Evolutionary conservation across 2,888 invertebrate genomes (phyloP).

Genomic region (Euproctis similis): DNA sequence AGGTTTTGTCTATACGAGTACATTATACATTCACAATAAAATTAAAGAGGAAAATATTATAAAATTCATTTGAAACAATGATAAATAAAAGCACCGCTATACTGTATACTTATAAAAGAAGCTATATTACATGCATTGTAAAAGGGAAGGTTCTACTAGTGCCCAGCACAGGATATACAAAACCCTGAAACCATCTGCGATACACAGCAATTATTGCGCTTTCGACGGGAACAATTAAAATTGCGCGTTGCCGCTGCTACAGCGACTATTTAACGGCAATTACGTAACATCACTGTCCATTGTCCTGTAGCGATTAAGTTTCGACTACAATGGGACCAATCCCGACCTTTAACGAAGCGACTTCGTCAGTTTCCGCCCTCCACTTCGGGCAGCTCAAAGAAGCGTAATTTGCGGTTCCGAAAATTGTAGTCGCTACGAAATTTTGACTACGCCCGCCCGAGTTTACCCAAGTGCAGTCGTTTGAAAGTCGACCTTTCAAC

Average conservation of each 20-base stretch:
- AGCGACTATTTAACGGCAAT: conserved; percentile 66
- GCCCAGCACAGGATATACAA: too few species aligned
- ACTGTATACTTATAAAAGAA: too few species aligned
- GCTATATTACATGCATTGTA: too few species aligned
- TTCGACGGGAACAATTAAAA: conserved; percentile 39
- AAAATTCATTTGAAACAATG: too few species aligned
- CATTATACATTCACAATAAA: too few species aligned
- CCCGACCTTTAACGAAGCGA: conserved; percentile 67
- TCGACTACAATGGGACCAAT: conserved; percentile 62
- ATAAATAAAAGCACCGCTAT: too few species aligned
- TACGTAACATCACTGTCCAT: conserved; percentile 64
- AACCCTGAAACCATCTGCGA: conserved; percentile 41
- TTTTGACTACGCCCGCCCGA: conserved; percentile 46
- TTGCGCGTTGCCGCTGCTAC: conserved; percentile 46
- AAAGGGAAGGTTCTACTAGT: too few species aligned
- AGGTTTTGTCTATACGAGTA: too few species aligned
- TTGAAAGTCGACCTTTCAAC: conserved; percentile 50
- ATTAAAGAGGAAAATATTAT: too few species aligned
- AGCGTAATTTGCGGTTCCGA: conserved; percentile 66
- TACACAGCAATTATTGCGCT: conserved; percentile 20
- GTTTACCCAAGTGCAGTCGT: conserved; percentile 44
- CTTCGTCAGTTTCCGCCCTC: conserved; percentile 61
- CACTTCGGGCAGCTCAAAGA: conserved; percentile 61
- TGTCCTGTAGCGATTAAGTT: conserved; percentile 63
- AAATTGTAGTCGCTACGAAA: conserved; percentile 56